Base-by-base conservation (phyloP, 2,797 vertebrate genomes). In the Neomorphus geoffroyi region DNA sequence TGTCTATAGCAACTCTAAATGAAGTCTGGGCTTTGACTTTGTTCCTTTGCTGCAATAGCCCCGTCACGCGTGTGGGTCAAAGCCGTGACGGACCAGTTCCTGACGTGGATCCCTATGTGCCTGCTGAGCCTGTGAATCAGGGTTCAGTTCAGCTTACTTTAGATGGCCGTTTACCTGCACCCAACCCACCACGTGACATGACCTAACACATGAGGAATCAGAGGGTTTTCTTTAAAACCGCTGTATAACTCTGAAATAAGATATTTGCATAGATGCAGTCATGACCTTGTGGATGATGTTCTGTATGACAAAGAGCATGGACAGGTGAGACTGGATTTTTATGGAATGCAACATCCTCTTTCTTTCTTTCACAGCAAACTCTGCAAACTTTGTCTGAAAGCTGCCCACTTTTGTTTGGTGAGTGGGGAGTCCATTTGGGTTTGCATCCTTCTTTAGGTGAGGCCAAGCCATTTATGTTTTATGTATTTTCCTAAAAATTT, bases 121-220 rank as follows among this genome's bases (percentile, higher is more conserved):
- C 30, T 1, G 0, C 26, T 18, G 32, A 48, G 41, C 13, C 51
- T 7, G 0, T 8, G 45, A 58, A 11, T 4, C 1, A 0, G 11
- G 27, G 32, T 22, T 54, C 10, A 35, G n/a, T 28, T 81, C 41
- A 35, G 13, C 27, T 41, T 21, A 46, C 43, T 81, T 33, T 48
- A 54, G 50, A 10, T 24, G 21, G 30, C 14, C 39, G 13, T 39
- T 66, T 6, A 10, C 33, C 4, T 16, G 8, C 45, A 6, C 50
- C 33, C 54, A 48, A 46, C 16, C 10, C 39, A 10, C 33, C 0
- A 0, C 10, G 32, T 43, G 45, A 56, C 56, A 51, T 74, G 56
- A 37, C 33, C 33, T 64, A 11, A 16, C 5, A 4, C 18, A 2
- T 2, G 18, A 27, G 16, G 7, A 61, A 6, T 65, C 17, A 30